A percentile compares a stretch with the other conserved stretches of the same genome.
These are phyloP conservation scores for Azorinus chamasolen DNA, from an alignment of 2,888 invertebrate genomes.

Conservation along the genomic window DNA sequence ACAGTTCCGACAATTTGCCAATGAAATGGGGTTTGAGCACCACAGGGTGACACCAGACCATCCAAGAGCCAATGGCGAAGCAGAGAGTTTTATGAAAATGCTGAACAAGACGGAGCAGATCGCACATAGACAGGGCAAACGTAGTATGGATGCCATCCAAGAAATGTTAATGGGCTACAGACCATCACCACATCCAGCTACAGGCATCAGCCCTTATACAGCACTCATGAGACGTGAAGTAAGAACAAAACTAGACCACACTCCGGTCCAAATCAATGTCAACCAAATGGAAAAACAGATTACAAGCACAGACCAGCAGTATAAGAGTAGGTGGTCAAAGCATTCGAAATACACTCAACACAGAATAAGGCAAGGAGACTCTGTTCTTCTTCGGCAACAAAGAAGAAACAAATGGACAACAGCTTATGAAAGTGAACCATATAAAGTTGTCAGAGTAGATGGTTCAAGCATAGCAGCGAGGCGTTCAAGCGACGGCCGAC, in stretches of 20 bases:
- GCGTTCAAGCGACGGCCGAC: no score
- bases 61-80: no score
- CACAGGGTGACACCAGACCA: no score
- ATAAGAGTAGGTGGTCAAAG: not conserved
- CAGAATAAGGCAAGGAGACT: no score
- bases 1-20: conserved; percentile 47
- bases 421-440: no score
- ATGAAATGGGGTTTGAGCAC: no score
- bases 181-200: conserved; percentile 8
- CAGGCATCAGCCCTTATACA: not conserved
- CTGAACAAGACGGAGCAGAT: conserved; percentile 17
- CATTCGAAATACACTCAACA: no score
- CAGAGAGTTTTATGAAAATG: conserved; percentile 32
- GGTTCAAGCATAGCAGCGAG: no score
- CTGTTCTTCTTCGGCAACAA: no score
- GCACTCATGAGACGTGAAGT: conserved; percentile 10
- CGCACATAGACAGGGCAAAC: conserved; percentile 9
- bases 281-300: conserved; percentile 2
- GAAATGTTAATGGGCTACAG: not conserved
- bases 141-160: not conserved
- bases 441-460: no score
- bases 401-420: no score
- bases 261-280: not conserved
- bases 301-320: not conserved
- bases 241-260: not conserved